Evolutionary conservation across 2,797 vertebrate genomes (phyloP).

Genomic region (Huso huso): DNA sequence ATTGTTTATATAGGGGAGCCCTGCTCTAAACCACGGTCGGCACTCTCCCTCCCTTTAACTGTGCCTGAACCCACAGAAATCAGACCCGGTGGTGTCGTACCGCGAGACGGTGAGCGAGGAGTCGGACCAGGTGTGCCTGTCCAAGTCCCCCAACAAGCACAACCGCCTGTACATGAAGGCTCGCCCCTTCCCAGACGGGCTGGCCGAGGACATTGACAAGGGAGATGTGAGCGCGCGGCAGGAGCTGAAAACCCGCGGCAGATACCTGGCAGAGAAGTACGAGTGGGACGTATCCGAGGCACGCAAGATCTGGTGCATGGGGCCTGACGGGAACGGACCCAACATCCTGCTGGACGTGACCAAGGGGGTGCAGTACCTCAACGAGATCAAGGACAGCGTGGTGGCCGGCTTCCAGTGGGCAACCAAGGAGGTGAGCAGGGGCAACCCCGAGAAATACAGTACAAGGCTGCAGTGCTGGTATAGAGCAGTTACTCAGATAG

Average conservation of each 20-base stretch:
- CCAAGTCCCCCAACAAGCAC: conserved; percentile 28
- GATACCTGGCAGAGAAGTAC: conserved; percentile 35
- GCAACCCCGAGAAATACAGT: not conserved
- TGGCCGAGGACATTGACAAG: conserved; percentile 27
- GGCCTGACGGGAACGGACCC: conserved; percentile 27
- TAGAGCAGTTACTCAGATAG: too few species aligned
- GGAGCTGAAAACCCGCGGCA: conserved; percentile 26
- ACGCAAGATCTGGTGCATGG: conserved; percentile 35
- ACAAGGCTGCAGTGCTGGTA: too few species aligned
- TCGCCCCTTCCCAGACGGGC: conserved; percentile 31
- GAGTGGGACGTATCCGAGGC: conserved; percentile 34
- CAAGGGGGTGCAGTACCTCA: conserved; percentile 36
- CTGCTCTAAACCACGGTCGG: too few species aligned
- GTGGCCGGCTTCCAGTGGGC: conserved; percentile 38
- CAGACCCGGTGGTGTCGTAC: conserved; percentile 34
- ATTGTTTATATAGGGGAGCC: too few species aligned
- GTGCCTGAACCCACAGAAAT: conserved; percentile 29
- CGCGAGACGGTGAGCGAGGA: conserved; percentile 32
- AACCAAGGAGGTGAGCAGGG: conserved; percentile 31
- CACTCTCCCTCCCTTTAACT: too few species aligned
- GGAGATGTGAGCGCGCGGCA: conserved; percentile 22
- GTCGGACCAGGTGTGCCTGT: conserved; percentile 30
- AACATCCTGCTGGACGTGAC: conserved; percentile 29
- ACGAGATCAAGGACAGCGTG: conserved; percentile 36
- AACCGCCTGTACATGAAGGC: conserved; percentile 22